Evolutionary conservation across 2,888 invertebrate species (phyloP).

Genomic region (Theretra japonica): DNA sequence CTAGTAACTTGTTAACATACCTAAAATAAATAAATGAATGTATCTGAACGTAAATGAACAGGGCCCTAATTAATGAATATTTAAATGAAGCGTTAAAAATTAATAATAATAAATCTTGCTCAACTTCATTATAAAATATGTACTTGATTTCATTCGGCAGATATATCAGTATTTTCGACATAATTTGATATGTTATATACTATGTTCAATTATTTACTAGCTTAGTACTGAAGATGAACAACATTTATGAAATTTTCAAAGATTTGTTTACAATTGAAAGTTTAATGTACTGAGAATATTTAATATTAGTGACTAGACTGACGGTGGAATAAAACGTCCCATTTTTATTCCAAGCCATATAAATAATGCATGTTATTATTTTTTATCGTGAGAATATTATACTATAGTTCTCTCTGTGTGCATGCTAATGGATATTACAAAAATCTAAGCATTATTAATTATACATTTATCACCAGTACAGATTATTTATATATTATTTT

Average conservation of each 20-base stretch:
- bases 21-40: not conserved
- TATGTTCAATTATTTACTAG: conserved; percentile 43
- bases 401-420: conserved; percentile 12
- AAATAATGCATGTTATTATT: conserved; percentile 26
- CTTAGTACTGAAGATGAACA: conserved; percentile 58
- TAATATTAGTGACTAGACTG: conserved; percentile 20
- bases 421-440: conserved; percentile 34
- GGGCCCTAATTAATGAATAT: not conserved
- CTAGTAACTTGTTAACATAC: not conserved
- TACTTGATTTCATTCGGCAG: conserved; percentile 41
- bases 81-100: not conserved
- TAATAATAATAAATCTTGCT: conserved; percentile 54
- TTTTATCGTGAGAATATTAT: conserved; percentile 24
- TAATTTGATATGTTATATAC: conserved; percentile 52
- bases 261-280: conserved; percentile 8
- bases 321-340: not conserved
- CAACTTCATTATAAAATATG: conserved; percentile 55
- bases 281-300: not conserved
- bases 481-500: not conserved
- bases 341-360: conserved; percentile 8
- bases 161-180: conserved; percentile 46
- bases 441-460: conserved; percentile 38
- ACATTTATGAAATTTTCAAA: conserved; percentile 45
- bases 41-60: not conserved
- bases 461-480: conserved; percentile 29